Evolutionary conservation across 2,797 vertebrate genomes (phyloP), one percentile per base, ranked within the genome.

Genomic region (Pangasius mekongensis): DNA sequence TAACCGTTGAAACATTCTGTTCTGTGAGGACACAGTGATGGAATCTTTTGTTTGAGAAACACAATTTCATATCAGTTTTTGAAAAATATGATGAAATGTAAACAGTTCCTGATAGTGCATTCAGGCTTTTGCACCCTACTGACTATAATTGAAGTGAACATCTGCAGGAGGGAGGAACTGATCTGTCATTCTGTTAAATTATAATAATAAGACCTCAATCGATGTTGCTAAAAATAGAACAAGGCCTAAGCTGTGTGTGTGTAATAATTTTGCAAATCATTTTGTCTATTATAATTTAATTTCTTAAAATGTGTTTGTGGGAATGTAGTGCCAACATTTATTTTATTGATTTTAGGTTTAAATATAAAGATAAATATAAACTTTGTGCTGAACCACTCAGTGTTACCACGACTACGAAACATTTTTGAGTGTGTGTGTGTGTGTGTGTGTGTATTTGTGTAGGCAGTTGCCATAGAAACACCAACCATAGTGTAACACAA

Each of bases 391-490:
- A 87, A 90, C 83, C 87, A 76, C 86, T 86, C 73, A n/a, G 90
- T 87, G 89, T 94, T 91, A 87, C 56, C 91, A 93, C 92, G 88
- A 94, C 87, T 81, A 89, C 69, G 52, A 86, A 82, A 91, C 83
- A 89, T 86, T 92, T 89, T 92, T 86, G 91, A 92, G 54, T 60
- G 54, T 58, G 56, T 43, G 56, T 91, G 89, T 92, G 91, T 92
- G 92, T 91, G 92, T 92, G 94, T 94, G 92, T 94, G 93, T 93
- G 92, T 94, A 91, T 93, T 92, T 90, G 93, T 92, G 95, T 96
- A 94, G 95, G 95, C 89, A 93, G 95, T 95, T 94, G 87, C 94
- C 91, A 94, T 94, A 92, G 95, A 91, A 95, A 95, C 94, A 91
- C 93, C 94, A 94, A 94, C 94, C 93, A 92, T 94, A 94, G 93